Evolutionary conservation across 1,140 invertebrate species (phyloP), one percentile per base, ranked within the genome.

Genomic region (Platyscapa corneri): DNA sequence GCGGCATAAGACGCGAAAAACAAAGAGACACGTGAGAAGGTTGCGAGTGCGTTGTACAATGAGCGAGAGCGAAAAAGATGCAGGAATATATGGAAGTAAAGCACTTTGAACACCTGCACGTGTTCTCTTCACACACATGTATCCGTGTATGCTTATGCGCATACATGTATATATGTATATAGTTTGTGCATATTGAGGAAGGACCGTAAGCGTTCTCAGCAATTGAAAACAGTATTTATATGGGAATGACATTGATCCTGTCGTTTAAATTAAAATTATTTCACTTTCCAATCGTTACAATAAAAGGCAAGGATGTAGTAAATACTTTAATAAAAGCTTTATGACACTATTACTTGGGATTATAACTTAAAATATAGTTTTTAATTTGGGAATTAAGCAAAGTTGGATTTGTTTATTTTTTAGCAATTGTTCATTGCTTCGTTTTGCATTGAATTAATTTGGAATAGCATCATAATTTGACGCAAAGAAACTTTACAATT

Each of bases 41-140:
- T 60, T 5, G 56, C 10, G 20, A 27, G 5, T 79, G 60, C 83
- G 65, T 89, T 86, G 85, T 87, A 86, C 84, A 86, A 87, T 82
- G 86, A 77, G 64, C 88, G 80, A 87, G 77, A 88, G 78, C 84
- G 67, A 83, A 56, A n/a, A 53, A 78, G 30, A 67, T 60, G 56
- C 56, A 16, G 56, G 27, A 60, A 60, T 27, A 60, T 60, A 60
- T 23, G 56, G 18, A 23, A 78, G 79, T 34, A 87, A 82, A 83
- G 78, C 75, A 78, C 82, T 83, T 76, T 83, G 82, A 83, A 83
- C 82, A 84, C 74, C 74, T 78, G 82, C 82, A 34, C 65, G 82
- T 53, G 20, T 86, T 87, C 89, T 89, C 86, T 90, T 89, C 87
- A 64, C 49, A 37, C 23, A 46, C 16, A 42, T 5, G n/a, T n/a